These are phyloP conservation scores for Pherbina coryleti DNA, from an alignment of 2,888 invertebrate species.

Conservation along the genomic window DNA sequence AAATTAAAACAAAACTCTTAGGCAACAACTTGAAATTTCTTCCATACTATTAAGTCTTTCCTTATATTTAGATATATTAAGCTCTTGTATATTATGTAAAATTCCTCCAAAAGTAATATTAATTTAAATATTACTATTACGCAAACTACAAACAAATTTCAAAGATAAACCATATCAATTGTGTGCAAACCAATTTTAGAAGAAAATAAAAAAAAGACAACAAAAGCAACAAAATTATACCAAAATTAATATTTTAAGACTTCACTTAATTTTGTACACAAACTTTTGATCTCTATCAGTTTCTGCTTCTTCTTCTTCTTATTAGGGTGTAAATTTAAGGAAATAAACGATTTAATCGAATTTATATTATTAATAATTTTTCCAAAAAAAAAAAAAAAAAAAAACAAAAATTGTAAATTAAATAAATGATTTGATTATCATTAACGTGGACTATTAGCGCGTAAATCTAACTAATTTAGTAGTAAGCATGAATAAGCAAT, in stretches of 20 bases:
- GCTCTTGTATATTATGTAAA: constrained; percentile 5
- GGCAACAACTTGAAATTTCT: neutral
- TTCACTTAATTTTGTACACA: constrained; percentile 10
- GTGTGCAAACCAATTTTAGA: neutral
- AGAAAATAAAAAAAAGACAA: neutral
- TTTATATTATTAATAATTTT: constrained; percentile 61
- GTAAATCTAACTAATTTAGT: constrained; percentile 17
- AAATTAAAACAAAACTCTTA: neutral
- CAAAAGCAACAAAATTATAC: neutral
- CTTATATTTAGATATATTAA: neutral
- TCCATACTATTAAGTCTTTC: constrained; percentile 24
- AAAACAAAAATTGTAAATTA: neutral
- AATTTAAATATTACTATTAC: neutral
- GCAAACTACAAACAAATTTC: neutral
- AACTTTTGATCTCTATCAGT: neutral
- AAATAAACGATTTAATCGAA: constrained; percentile 63
- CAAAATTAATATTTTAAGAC: neutral
- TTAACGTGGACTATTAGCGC: constrained; percentile 20
- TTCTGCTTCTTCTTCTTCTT: neutral
- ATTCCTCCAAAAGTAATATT: neutral
- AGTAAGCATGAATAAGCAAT: constrained; percentile 32
- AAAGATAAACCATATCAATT: constrained; percentile 22
- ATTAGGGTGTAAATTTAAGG: constrained; percentile 23
- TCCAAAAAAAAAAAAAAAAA: neutral
- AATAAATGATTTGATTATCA: neutral